A percentile compares a stretch with the other conserved stretches of the same genome.
Conservation (phyloP, 1,140 invertebrate species). For the Steinernema khuongi region DNA sequence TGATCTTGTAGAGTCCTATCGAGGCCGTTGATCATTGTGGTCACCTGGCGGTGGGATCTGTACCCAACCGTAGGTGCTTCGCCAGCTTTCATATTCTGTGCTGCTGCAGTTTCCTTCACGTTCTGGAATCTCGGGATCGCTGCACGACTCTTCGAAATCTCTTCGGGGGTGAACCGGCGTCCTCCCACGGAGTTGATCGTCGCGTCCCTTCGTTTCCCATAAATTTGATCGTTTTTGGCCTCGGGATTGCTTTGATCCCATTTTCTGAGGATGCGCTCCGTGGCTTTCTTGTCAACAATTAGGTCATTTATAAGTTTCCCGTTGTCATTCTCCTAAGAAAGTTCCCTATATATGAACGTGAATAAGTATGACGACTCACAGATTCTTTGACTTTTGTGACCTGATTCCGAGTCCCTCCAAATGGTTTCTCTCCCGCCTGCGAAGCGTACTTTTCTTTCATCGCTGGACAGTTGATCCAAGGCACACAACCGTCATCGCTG, state of each 20-base stretch:
- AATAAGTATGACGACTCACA: neutral
- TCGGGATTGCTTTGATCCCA: conserved; percentile 27
- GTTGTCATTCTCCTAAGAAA: conserved; percentile 26
- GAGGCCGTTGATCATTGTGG: conserved; percentile 10
- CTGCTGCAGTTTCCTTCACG: conserved; percentile 20
- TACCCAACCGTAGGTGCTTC: neutral
- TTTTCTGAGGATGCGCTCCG: conserved; percentile 25
- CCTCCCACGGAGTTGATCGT: conserved; percentile 18
- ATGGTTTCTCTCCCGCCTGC: conserved; percentile 21
- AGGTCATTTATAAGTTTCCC: conserved; percentile 21
- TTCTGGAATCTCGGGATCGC: conserved; percentile 31
- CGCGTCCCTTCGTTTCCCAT: conserved; percentile 24
- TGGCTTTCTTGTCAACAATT: conserved; percentile 31
- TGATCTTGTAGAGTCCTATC: conserved; percentile 23
- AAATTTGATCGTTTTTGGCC: conserved; percentile 31
- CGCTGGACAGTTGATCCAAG: conserved; percentile 22
- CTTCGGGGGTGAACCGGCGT: conserved; percentile 25
- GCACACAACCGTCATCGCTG: conserved; percentile 31
- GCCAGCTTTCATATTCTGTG: neutral
- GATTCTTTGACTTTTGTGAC: conserved; percentile 24
- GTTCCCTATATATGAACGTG: neutral
- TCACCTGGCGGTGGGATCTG: neutral
- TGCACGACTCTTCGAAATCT: conserved; percentile 19
- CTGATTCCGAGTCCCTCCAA: conserved; percentile 20
- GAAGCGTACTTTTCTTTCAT: conserved; percentile 21